Conservation (phyloP, 30 jellyfish, hydroid and myxozoan genomes). For the Chrysaora quinquecirrha region DNA sequence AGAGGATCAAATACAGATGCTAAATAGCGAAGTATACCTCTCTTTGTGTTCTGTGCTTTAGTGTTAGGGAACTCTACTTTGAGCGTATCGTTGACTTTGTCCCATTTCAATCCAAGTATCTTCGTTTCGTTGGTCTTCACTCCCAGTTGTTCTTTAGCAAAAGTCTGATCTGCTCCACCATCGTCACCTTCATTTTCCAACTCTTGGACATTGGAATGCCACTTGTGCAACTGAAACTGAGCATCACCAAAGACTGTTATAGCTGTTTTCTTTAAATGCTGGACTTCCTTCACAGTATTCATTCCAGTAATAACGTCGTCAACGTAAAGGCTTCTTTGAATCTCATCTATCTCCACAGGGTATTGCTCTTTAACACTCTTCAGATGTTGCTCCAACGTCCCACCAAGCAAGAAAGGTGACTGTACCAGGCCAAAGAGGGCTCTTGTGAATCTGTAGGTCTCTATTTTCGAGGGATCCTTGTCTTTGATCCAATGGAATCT, state of each 20-base stretch:
- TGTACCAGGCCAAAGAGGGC: no score
- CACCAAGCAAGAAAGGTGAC: no score
- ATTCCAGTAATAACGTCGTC: no score
- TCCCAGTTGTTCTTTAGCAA: constrained; percentile 24
- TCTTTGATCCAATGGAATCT: no score
- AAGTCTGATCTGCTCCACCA: background rate
- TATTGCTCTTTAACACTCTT: no score
- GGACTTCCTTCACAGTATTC: no score
- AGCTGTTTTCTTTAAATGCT: constrained; percentile 39
- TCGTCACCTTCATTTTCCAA: background rate
- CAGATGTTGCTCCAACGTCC: no score
- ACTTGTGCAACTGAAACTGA: constrained; percentile 20
- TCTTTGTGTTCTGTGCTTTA: constrained; percentile 5
- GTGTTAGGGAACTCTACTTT: constrained; percentile 20
- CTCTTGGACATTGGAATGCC: constrained; percentile 10
- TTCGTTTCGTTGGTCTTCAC: no score
- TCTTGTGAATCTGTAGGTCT: no score
- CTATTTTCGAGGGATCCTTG: no score
- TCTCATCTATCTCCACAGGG: no score
- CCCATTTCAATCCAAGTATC: constrained; percentile 46
- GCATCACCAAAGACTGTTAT: constrained; percentile 6
- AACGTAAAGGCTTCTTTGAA: no score
- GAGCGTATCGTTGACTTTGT: constrained; percentile 23
- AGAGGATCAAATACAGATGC: constrained; percentile 44
- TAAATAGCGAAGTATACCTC: constrained; percentile 26